Evolutionary conservation across 2,797 vertebrate genomes (phyloP), one percentile per base, ranked within the genome.

Genomic region (Alca torda): DNA sequence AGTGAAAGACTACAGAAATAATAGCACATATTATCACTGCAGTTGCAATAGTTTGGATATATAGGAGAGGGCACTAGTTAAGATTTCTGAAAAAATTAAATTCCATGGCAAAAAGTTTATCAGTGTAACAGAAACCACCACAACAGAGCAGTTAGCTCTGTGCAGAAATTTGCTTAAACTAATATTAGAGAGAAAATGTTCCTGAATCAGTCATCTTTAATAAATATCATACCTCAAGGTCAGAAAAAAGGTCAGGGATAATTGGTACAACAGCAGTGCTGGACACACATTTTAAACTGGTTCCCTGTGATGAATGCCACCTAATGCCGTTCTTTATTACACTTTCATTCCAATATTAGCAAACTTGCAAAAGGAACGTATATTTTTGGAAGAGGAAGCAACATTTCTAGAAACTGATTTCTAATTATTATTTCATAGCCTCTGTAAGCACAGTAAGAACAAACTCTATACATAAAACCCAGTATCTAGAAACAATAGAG

Each of bases 181-280:
- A 96, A 94, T 95, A 96, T 94, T 92, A 97, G 37, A 96, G 90
- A 65, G 69, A 97, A 96, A 95, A 87, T 79, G 97, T 96, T 96
- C 96, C 91, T 94, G 77, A 94, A 97, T 94, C 59, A 50, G 75
- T 87, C 31, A 12, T 91, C 82, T 96, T 83, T 93, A 96, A 95
- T 97, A 96, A 96, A 96, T 93, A 92, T 96, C 78, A 84, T 75
- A 95, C 9, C 90, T 89, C 59, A 87, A 97, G 96, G 96, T 93
- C 93, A 96, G 73, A 73, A 96, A 59, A 97, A 97, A 98, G 97
- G 95, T 98, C 93, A 95, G 67, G 53, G 96, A 93, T 97, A 97
- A 98, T 95, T 98, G 97, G 92, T 75, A 90, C 50, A 95, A 86
- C 70, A 97, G 77, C 28, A 93, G 61, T 13, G 74, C 87, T 84